Percentiles rank a stretch among this genome's conserved stretches.
phyloP scores from a whole-genome alignment of 2,113 vertebrate genomes.

The Anthoscopus minutus region DNA sequence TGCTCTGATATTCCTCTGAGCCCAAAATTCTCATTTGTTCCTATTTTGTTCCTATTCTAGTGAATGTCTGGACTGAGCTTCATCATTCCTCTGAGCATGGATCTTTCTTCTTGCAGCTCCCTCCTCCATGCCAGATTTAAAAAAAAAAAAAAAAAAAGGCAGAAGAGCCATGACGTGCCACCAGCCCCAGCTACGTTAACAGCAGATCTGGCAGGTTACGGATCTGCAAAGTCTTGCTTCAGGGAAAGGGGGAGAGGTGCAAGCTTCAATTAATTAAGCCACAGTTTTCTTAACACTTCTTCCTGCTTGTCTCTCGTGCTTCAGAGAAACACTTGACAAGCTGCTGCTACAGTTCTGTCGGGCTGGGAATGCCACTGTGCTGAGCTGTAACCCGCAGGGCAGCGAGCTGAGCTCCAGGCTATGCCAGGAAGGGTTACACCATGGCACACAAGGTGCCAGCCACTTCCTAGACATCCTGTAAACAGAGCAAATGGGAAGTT shows the following conservation, averaged over 20 bases:
- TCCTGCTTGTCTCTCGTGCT: background rate
- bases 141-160: background rate
- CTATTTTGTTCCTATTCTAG: background rate
- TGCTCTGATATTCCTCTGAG: background rate
- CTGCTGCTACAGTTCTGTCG: background rate
- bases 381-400: background rate
- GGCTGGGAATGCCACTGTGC: background rate
- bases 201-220: slow-evolving; percentile 11
- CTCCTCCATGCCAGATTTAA: background rate
- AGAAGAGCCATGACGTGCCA: background rate
- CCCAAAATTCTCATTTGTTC: background rate
- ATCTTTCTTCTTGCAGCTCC: background rate
- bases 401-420: background rate
- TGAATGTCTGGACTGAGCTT: background rate
- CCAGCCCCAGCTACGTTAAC: background rate
- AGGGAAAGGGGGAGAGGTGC: background rate
- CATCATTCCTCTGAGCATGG: background rate
- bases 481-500: background rate
- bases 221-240: background rate
- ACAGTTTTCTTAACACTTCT: slow-evolving; percentile 58
- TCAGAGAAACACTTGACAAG: background rate
- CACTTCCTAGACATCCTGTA: background rate
- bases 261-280: slow-evolving; percentile 13
- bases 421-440: background rate
- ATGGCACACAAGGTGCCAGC: background rate